Evolutionary conservation across 2,797 vertebrate genomes (phyloP).

Genomic region (Chelon labrosus): DNA sequence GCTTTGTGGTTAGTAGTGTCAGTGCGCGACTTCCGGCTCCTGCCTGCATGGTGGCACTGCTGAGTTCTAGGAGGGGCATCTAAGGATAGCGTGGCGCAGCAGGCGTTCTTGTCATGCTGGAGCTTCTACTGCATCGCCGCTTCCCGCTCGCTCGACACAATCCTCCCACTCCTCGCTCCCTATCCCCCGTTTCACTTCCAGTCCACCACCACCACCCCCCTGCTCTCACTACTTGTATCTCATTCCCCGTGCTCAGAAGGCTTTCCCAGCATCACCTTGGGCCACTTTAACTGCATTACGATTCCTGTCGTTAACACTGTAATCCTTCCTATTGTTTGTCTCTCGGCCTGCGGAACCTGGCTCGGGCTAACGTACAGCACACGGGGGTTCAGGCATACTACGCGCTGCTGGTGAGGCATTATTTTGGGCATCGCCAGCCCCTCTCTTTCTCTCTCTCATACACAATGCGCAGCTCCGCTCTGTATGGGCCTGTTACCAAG

Average conservation of each 20-base stretch:
- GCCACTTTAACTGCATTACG: neutral
- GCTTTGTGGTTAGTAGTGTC: neutral
- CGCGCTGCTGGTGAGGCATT: conserved; percentile 26
- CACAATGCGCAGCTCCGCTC: conserved; percentile 61
- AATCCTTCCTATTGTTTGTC: neutral
- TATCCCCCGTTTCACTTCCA: conserved; percentile 32
- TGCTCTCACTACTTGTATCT: conserved; percentile 17
- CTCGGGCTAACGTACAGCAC: conserved; percentile 32
- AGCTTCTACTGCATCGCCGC: conserved; percentile 65
- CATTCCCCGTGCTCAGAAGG: neutral
- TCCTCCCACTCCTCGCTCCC: conserved; percentile 25
- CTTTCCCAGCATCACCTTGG: conserved; percentile 3
- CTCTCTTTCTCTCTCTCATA: conserved; percentile 36
- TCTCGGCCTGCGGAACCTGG: conserved; percentile 2
- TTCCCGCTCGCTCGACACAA: conserved; percentile 28
- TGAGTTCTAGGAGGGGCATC: conserved; percentile 51
- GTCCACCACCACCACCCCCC: conserved; percentile 17
- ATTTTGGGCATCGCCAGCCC: conserved; percentile 51
- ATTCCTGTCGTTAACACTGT: conserved; percentile 2
- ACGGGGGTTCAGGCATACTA: conserved; percentile 20
- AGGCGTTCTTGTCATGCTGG: conserved; percentile 54
- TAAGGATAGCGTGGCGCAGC: conserved; percentile 73
- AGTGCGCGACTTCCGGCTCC: conserved; percentile 15
- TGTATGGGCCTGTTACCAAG: conserved; percentile 82
- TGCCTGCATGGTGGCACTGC: conserved; percentile 38